phyloP scores from a whole-genome alignment of 2,888 invertebrate genomes.

The Mellilla xanthometata region DNA sequence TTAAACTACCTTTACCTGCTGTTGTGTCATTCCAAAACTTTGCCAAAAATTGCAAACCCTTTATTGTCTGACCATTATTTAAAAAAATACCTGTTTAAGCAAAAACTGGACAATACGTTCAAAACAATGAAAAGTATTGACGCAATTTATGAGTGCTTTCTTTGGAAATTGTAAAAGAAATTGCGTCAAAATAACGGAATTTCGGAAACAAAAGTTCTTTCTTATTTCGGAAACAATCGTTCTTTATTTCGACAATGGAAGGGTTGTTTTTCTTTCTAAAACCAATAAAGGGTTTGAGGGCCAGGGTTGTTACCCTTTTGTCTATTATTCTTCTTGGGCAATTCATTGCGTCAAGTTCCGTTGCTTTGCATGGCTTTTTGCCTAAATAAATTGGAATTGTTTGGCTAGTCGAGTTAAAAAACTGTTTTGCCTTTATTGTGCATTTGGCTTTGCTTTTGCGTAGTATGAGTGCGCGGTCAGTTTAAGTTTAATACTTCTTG shows the following conservation, averaged over 20 bases:
- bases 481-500: no score
- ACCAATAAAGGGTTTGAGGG: conserved; percentile 68
- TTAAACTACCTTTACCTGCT: conserved; percentile 10
- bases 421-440: no score
- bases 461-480: no score
- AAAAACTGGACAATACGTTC: conserved; percentile 17
- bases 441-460: not conserved
- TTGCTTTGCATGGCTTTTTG: conserved; percentile 49
- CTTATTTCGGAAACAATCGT: conserved; percentile 55
- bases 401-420: conserved; percentile 34
- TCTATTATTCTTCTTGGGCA: conserved; percentile 55
- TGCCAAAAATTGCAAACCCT: conserved; percentile 21
- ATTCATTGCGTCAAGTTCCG: conserved; percentile 66
- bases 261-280: conserved; percentile 73
- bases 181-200: conserved; percentile 71
- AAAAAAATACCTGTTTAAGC: conserved; percentile 34
- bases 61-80: conserved; percentile 8
- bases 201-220: conserved; percentile 49
- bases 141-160: conserved; percentile 45
- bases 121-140: conserved; percentile 30
- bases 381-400: conserved; percentile 23
- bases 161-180: conserved; percentile 50
- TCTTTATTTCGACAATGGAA: conserved; percentile 63
- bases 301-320: conserved; percentile 67
- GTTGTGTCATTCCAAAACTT: conserved; percentile 16